Percentiles rank a stretch among this genome's conserved stretches.
These are phyloP conservation scores for Notodromas monacha DNA, from an alignment of 2,888 invertebrate species.

Conservation along the genomic window DNA sequence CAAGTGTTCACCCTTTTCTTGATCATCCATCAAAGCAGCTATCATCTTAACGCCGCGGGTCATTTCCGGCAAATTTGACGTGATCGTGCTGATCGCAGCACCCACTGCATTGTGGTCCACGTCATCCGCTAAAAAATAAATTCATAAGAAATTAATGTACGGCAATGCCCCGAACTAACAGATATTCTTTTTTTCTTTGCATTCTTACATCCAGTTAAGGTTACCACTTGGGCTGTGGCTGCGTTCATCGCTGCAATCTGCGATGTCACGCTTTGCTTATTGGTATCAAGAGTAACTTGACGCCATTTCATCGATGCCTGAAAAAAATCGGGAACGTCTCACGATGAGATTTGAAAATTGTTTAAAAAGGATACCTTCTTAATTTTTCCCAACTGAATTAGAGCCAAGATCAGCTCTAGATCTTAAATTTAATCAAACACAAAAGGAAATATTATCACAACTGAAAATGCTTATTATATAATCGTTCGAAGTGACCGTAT, in stretches of 20 bases:
- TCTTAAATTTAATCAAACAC: conserved; percentile 5
- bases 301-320: conserved; percentile 63
- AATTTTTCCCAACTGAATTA: no score
- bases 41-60: conserved; percentile 67
- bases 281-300: conserved; percentile 66
- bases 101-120: conserved; percentile 85
- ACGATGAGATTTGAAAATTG: no score
- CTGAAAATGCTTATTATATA: no score
- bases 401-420: no score
- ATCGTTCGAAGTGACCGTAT: no score
- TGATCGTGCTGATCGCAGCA: conserved; percentile 84
- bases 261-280: conserved; percentile 78
- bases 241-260: conserved; percentile 98
- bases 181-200: no score
- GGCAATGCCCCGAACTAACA: no score
- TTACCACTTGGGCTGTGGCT: conserved; percentile 86
- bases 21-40: conserved; percentile 62
- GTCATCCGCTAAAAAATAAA: conserved; percentile 26
- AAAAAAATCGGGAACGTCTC: no score
- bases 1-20: conserved; percentile 45
- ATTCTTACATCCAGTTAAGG: conserved; percentile 40
- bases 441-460: conserved; percentile 2
- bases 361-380: no score
- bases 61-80: conserved; percentile 80
- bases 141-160: conserved; percentile 4